phyloP scores from a whole-genome alignment of 2,888 invertebrate species.

The Hydrotaea cyrtoneurina region DNA sequence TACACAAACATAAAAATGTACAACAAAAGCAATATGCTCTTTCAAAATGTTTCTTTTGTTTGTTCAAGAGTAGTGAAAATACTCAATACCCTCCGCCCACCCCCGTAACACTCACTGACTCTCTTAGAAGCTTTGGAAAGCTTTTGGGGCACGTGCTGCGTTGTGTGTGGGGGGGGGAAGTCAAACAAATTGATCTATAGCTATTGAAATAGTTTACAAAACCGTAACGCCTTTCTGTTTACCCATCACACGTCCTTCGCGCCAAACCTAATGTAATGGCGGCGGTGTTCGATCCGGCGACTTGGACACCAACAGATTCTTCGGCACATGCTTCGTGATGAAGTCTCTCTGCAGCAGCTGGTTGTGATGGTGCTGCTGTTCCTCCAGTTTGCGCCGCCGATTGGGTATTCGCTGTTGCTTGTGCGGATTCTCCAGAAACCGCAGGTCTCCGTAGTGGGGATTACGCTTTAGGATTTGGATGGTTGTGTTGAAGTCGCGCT shows the following conservation, averaged over 20 bases:
- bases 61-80: too few species aligned
- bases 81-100: neutral
- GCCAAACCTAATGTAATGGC: constrained; percentile 76
- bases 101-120: neutral
- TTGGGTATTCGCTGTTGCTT: constrained; percentile 70
- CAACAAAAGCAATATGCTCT: constrained; percentile 68
- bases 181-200: constrained; percentile 58
- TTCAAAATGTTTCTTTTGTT: neutral
- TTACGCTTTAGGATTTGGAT: constrained; percentile 66
- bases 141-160: neutral
- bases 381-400: constrained; percentile 64
- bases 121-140: neutral
- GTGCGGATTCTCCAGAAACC: constrained; percentile 54
- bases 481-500: constrained; percentile 71
- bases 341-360: constrained; percentile 75
- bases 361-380: constrained; percentile 70
- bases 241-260: neutral
- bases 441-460: constrained; percentile 71
- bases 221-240: constrained; percentile 57
- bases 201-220: constrained; percentile 63
- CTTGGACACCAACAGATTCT: constrained; percentile 77
- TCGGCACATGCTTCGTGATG: constrained; percentile 79
- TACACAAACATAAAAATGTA: constrained; percentile 49
- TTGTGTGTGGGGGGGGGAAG: neutral
- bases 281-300: constrained; percentile 80